Evolutionary conservation across 2,113 vertebrate genomes (phyloP), one percentile per base, ranked within the genome.

Genomic region (Tragelaphus strepsiceros): DNA sequence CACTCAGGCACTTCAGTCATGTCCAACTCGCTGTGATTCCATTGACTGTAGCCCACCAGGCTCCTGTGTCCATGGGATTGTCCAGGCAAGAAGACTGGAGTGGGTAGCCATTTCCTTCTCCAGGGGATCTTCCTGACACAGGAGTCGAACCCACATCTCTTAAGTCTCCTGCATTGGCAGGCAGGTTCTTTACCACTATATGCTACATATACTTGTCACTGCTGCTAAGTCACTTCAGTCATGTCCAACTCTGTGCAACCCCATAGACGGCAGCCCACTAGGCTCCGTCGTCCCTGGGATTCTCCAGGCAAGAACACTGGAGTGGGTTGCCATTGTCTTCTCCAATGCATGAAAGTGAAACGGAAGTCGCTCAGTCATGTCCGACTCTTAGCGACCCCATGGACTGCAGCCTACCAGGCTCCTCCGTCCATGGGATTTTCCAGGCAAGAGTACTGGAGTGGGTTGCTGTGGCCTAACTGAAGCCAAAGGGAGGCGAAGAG

Each of bases 21-120:
- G n/a, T 71, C 35, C 0, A 0, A 3, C n/a, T 74, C n/a, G 22
- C 67, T 21, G 5, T 39, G 35, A 74, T 12, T 11, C 67, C 21
- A 74, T 3, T 13, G 67, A 74, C 67, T 74, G 1, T 13, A 13
- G 35, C 19, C 5, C 0, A 1, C 67, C 35, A 22, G 67, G 67
- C 35, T 74, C 21, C 10, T 74, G 19, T 71, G 35, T 74, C 10
- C 67, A 39, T 39, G 67, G 19, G 19, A 39, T 24, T 74, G 10
- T 24, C 2, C 67, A 74, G 67, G 35, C 35, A 74, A 3, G 67
- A 74, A 39, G 24, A 39, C 67, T 74, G 35, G 35, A 24, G 67
- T 74, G 5, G 67, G 10, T 6, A 39, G 67, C n/a, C 19, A 74
- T 74, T 74, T 39, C 10, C 35, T 74, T 74, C n/a, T 74, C 67